phyloP scores from a whole-genome alignment of 2,888 invertebrate species.

The Rapana venosa region DNA sequence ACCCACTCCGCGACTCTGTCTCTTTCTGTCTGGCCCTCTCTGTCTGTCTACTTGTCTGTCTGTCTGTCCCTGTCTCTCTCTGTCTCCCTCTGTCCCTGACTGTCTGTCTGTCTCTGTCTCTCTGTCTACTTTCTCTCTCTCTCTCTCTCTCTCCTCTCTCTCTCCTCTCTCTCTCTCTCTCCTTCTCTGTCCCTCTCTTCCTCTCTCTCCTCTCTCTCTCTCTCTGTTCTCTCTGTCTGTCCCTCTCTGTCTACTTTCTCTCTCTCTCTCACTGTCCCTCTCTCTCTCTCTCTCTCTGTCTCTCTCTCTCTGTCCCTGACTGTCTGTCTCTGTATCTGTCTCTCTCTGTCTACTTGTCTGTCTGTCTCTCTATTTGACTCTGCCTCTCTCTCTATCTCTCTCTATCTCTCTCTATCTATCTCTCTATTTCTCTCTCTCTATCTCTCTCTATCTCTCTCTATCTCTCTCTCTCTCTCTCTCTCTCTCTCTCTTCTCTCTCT shows the following conservation, averaged over 20 bases:
- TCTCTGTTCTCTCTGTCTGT: too few relatives aligned
- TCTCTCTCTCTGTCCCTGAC: neutral
- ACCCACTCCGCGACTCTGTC: neutral
- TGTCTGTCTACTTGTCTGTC: neutral
- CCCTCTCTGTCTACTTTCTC: too few relatives aligned
- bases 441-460: neutral
- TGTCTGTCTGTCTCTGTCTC: neutral
- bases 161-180: neutral
- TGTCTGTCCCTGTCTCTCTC: neutral
- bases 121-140: neutral
- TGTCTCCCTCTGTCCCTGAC: neutral
- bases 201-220: neutral
- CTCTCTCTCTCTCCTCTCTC: neutral
- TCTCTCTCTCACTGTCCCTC: neutral
- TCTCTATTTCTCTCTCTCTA: neutral
- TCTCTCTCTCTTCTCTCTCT: neutral
- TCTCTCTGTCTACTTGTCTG: neutral
- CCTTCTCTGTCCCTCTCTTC: too few relatives aligned
- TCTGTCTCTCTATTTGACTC: too few relatives aligned
- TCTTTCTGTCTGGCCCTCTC: neutral
- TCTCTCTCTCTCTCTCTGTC: neutral
- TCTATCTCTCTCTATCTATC: neutral
- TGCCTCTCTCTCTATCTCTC: conserved; percentile 11
- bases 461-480: conserved; percentile 8
- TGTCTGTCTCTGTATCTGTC: neutral